These are phyloP conservation scores for Myotis vivesi DNA, from an alignment of 2,797 vertebrate species.

Conservation along the genomic window DNA sequence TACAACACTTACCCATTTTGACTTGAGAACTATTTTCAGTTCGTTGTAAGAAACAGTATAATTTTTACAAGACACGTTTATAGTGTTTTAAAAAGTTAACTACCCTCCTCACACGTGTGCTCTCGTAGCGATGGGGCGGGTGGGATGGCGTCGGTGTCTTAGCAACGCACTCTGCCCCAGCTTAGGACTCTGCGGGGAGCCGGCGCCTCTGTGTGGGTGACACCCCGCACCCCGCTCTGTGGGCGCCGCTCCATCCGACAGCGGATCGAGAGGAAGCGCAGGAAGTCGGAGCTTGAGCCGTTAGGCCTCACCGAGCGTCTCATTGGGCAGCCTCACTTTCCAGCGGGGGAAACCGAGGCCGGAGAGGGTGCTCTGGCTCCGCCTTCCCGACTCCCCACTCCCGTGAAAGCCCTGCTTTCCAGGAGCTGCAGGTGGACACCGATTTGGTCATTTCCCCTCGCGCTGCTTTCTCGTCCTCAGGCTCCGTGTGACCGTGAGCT, in stretches of 20 bases:
- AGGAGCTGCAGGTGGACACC: not conserved
- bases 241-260: conserved; percentile 33
- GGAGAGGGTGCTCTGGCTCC: no score
- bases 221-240: not conserved
- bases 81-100: conserved; percentile 61
- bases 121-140: conserved; percentile 51
- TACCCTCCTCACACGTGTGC: conserved; percentile 55
- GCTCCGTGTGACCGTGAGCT: not conserved
- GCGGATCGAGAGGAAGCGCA: conserved; percentile 27
- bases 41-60: conserved; percentile 66
- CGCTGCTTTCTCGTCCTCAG: not conserved
- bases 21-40: conserved; percentile 63
- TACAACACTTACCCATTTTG: conserved; percentile 41
- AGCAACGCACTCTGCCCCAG: conserved; percentile 20
- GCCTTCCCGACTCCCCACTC: no score
- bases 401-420: not conserved
- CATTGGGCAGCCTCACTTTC: not conserved
- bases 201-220: not conserved
- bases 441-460: not conserved
- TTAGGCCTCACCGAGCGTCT: not conserved
- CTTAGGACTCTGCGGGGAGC: conserved; percentile 24
- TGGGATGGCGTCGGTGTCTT: conserved; percentile 38
- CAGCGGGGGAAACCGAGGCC: not conserved
- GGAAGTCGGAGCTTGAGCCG: not conserved
- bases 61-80: conserved; percentile 69